Evolutionary conservation across 1,140 invertebrate species (phyloP).

Genomic region (Pteromalus puparum): DNA sequence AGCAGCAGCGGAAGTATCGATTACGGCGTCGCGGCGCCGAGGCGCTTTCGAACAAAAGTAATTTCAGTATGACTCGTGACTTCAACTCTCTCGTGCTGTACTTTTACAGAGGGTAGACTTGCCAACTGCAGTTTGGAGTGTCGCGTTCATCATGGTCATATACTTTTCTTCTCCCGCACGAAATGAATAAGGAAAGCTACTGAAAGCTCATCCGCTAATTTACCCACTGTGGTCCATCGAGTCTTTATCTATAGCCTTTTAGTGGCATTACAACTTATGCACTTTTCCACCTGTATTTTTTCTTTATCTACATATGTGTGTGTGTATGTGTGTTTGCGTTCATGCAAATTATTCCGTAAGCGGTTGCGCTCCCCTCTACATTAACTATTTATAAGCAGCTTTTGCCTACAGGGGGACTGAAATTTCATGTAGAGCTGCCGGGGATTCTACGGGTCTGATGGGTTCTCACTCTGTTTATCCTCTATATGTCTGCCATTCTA

Average conservation of each 20-base stretch:
- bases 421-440: conserved; percentile 1
- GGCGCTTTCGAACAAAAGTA: conserved; percentile 12
- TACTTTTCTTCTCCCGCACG: too few species aligned
- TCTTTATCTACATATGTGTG: too few species aligned
- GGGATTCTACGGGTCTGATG: not conserved
- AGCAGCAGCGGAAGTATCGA: conserved; percentile 7
- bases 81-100: not conserved
- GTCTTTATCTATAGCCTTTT: too few species aligned
- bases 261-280: too few species aligned
- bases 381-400: not conserved
- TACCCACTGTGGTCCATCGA: not conserved
- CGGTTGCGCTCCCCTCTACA: too few species aligned
- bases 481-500: not conserved
- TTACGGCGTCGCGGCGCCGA: not conserved
- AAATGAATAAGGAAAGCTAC: conserved; percentile 15
- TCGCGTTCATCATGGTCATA: not conserved
- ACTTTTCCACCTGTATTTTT: too few species aligned
- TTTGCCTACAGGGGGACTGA: not conserved
- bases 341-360: too few species aligned
- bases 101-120: not conserved
- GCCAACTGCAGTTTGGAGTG: conserved; percentile 3
- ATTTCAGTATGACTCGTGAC: conserved; percentile 21
- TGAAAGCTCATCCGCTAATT: not conserved
- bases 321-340: too few species aligned
- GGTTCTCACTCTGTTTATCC: not conserved